phyloP scores from a whole-genome alignment of 1,140 invertebrate species.

The Panagrolaimus sp. region DNA sequence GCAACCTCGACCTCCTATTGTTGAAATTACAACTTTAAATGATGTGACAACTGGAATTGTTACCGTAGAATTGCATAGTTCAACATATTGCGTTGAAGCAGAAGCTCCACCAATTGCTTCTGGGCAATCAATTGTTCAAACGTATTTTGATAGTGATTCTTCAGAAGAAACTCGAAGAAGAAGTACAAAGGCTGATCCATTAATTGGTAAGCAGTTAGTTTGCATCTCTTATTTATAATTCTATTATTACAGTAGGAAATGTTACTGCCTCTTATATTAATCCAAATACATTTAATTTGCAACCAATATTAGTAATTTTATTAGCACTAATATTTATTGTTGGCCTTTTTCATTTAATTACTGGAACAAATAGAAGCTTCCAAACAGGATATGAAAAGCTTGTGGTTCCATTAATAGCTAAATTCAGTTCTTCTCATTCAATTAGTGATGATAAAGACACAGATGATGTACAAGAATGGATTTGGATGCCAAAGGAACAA shows the following conservation, averaged over 20 bases:
- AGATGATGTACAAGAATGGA: conserved; percentile 19
- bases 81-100: conserved; percentile 21
- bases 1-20: conserved; percentile 19
- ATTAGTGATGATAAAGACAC: conserved; percentile 20
- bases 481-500: conserved; percentile 25
- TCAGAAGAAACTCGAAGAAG: background rate
- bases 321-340: conserved; percentile 21
- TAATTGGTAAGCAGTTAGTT: no score
- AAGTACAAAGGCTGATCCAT: no score
- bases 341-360: conserved; percentile 25
- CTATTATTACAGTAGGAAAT: no score
- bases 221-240: no score
- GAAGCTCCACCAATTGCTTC: conserved; percentile 22
- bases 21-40: conserved; percentile 22
- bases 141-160: background rate
- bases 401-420: conserved; percentile 24
- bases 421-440: conserved; percentile 18
- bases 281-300: conserved; percentile 2
- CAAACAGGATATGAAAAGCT: conserved; percentile 31
- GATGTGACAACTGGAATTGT: background rate
- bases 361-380: conserved; percentile 8
- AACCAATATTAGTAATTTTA: conserved; percentile 21
- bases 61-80: conserved; percentile 22
- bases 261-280: no score
- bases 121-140: conserved; percentile 17